These are phyloP conservation scores for Bradynema listronoti DNA, from an alignment of 1,140 invertebrate genomes.

Conservation along the genomic window DNA sequence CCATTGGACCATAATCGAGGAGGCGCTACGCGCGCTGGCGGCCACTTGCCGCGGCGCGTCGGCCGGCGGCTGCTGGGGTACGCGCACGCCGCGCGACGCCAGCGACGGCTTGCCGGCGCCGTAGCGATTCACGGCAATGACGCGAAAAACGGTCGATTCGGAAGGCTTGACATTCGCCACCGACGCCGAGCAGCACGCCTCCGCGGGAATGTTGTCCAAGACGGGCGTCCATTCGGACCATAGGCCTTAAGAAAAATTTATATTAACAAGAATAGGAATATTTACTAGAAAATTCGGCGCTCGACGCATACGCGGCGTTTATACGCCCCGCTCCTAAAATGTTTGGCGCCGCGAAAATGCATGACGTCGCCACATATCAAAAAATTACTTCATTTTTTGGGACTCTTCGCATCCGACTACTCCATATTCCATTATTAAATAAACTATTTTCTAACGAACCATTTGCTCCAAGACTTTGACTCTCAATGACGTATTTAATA, in stretches of 20 bases:
- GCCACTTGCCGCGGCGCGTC: conserved; percentile 62
- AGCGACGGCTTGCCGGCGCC: conserved; percentile 83
- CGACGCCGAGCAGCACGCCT: conserved; percentile 69
- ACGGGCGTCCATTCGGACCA: conserved; percentile 72
- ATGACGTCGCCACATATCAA: too few relatives aligned
- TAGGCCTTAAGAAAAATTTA: conserved; percentile 29
- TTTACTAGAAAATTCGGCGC: too few relatives aligned
- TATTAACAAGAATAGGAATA: background rate
- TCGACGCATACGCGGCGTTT: too few relatives aligned
- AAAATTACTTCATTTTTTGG: too few relatives aligned
- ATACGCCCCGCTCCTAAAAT: too few relatives aligned
- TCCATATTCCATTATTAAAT: background rate
- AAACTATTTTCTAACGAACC: conserved; percentile 1
- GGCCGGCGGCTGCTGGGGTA: conserved; percentile 55
- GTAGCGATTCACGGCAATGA: conserved; percentile 80
- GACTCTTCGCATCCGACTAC: too few relatives aligned
- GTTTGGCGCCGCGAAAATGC: too few relatives aligned
- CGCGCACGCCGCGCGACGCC: too few relatives aligned
- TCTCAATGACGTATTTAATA: conserved; percentile 83
- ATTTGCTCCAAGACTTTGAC: conserved; percentile 67
- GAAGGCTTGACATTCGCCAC: conserved; percentile 82
- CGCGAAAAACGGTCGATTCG: conserved; percentile 85
- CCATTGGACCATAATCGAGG: conserved; percentile 94
- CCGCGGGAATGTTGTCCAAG: conserved; percentile 74
- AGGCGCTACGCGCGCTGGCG: conserved; percentile 71